Conservation (phyloP, 2,888 invertebrate genomes). For the Brachyopa scutellaris region DNA sequence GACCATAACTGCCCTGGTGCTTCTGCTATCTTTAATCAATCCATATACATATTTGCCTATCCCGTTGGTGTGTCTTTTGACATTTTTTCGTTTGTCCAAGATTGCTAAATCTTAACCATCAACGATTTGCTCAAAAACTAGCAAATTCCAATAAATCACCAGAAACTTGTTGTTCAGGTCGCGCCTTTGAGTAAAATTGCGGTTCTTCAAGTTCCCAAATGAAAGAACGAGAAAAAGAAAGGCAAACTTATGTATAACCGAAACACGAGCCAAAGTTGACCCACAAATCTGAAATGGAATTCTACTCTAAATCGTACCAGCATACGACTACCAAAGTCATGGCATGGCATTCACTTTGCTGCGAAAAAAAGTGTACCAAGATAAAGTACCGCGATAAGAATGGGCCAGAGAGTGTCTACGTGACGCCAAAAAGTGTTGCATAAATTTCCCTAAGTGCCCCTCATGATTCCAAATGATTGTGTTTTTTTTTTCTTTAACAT, state of each 20-base stretch:
- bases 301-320: not conserved
- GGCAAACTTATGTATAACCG: no score
- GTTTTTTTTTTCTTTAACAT: constrained; percentile 22
- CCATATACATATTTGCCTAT: no score
- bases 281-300: constrained; percentile 42
- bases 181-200: not conserved
- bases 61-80: no score
- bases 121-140: not conserved
- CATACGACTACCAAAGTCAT: constrained; percentile 14
- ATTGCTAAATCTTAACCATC: no score
- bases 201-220: not conserved
- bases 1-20: no score
- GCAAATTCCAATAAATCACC: not conserved
- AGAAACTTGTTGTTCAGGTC: not conserved
- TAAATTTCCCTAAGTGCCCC: constrained; percentile 55
- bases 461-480: constrained; percentile 57
- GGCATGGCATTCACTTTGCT: constrained; percentile 38
- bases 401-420: constrained; percentile 43
- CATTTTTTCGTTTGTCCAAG: no score
- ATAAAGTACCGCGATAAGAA: constrained; percentile 42
- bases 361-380: constrained; percentile 7
- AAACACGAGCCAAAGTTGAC: constrained; percentile 51
- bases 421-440: constrained; percentile 55
- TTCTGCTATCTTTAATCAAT: no score
- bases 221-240: not conserved